Percentiles rank a stretch among this genome's conserved stretches.
Evolutionary conservation across 2,797 vertebrate species (phyloP).

Genomic region (Helarctos malayanus): DNA sequence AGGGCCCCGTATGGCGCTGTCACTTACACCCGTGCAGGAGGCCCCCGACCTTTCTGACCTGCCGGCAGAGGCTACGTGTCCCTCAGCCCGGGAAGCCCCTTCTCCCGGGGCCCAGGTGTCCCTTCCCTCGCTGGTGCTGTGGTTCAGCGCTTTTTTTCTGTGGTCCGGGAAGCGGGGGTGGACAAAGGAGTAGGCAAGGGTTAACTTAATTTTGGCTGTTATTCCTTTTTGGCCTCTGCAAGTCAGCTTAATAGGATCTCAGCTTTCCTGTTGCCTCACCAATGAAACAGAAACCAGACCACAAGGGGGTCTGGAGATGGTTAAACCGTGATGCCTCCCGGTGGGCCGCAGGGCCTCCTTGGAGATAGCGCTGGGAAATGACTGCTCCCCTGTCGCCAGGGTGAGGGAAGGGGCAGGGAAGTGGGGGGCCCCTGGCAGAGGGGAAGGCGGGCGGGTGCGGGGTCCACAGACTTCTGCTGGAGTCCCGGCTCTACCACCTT

Average conservation of each 20-base stretch:
- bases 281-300: constrained; percentile 64
- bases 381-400: neutral
- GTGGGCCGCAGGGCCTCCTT: neutral
- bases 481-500: neutral
- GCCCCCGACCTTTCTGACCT: neutral
- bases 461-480: neutral
- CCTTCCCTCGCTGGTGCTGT: neutral
- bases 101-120: accelerated
- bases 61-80: neutral
- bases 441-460: neutral
- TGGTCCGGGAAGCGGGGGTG: neutral
- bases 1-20: accelerated
- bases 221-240: constrained; percentile 70
- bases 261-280: constrained; percentile 72
- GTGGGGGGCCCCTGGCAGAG: neutral
- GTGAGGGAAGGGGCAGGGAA: neutral
- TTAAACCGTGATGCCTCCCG: constrained; percentile 73
- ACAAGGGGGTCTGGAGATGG: constrained; percentile 79
- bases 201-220: constrained; percentile 66
- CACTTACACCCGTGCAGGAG: neutral
- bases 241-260: constrained; percentile 72
- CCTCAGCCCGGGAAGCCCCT: neutral
- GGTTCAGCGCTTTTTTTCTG: neutral
- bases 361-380: neutral
- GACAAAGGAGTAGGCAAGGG: constrained; percentile 43